Conservation (phyloP, 2,888 invertebrate genomes). For the Phalera bucephala region DNA sequence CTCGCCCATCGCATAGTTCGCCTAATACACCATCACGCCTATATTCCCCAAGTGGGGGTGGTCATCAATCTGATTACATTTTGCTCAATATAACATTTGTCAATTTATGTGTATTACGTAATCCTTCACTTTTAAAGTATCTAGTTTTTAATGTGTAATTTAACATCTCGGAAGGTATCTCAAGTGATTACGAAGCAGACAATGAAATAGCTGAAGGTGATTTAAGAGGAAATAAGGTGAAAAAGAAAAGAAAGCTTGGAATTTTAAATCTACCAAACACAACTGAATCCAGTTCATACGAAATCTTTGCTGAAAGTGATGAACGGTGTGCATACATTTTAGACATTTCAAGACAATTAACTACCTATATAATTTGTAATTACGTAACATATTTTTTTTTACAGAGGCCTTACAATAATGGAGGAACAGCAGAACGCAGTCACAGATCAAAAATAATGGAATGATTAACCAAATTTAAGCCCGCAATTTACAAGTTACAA, state of each 20-base stretch:
- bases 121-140: too few relatives aligned
- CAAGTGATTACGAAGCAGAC: slow-evolving; percentile 41
- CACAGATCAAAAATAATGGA: neutral
- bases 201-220: slow-evolving; percentile 26
- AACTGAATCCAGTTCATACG: slow-evolving; percentile 16
- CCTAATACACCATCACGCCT: too few relatives aligned
- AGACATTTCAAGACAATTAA: too few relatives aligned
- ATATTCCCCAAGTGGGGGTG: too few relatives aligned
- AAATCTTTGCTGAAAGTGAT: slow-evolving; percentile 9
- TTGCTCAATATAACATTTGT: too few relatives aligned
- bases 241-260: slow-evolving; percentile 25
- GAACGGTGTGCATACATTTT: neutral
- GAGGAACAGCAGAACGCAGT: neutral
- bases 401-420: slow-evolving; percentile 5
- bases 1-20: too few relatives aligned
- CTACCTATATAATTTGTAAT: too few relatives aligned
- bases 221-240: slow-evolving; percentile 16
- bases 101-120: too few relatives aligned
- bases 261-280: slow-evolving; percentile 11
- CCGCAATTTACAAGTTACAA: too few relatives aligned
- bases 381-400: slow-evolving; percentile 5
- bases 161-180: slow-evolving; percentile 28
- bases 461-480: too few relatives aligned
- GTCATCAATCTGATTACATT: too few relatives aligned
- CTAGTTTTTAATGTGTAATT: slow-evolving; percentile 1